A percentile compares a stretch with the other conserved stretches of the same genome.
Evolutionary conservation across 1,140 invertebrate species (phyloP).

Genomic region (Drosophila prosaltans): DNA sequence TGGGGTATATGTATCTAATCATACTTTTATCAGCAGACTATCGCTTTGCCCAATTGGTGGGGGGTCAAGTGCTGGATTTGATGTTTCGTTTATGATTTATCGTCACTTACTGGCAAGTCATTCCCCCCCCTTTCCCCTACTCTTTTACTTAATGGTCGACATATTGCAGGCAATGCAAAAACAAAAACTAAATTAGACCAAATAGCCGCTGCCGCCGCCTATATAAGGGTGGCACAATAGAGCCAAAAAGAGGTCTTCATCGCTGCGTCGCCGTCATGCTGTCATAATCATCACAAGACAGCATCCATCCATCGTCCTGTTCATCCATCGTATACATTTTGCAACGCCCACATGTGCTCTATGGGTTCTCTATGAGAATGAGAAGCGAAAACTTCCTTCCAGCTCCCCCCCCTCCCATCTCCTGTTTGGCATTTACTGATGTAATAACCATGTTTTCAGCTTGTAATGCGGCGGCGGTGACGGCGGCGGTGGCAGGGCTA

Average conservation of each 20-base stretch:
- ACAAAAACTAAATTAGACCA: conserved; percentile 75
- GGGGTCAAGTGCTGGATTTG: conserved; percentile 83
- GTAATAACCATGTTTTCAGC: conserved; percentile 83
- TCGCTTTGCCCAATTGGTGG: conserved; percentile 20
- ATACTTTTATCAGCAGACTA: conserved; percentile 14
- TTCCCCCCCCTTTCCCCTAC: conserved; percentile 12
- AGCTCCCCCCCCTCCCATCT: neutral
- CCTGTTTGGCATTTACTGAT: conserved; percentile 64
- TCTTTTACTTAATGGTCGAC: conserved; percentile 58
- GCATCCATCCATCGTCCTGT: conserved; percentile 67
- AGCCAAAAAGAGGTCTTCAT: conserved; percentile 32
- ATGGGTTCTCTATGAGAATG: neutral
- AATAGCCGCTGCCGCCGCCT: neutral
- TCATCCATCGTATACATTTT: conserved; percentile 66
- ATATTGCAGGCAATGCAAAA: conserved; percentile 74
- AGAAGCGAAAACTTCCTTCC: no score
- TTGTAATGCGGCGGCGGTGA: conserved; percentile 71
- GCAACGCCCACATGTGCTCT: conserved; percentile 69
- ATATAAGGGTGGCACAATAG: conserved; percentile 23
- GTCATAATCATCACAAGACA: conserved; percentile 82
- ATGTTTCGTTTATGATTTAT: conserved; percentile 83
- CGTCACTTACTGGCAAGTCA: conserved; percentile 70
- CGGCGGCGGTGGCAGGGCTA: conserved; percentile 55
- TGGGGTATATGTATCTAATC: neutral
- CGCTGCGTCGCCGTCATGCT: conserved; percentile 69